Conservation (phyloP, 1,140 invertebrate species). For the Gryllus bimaculatus region DNA sequence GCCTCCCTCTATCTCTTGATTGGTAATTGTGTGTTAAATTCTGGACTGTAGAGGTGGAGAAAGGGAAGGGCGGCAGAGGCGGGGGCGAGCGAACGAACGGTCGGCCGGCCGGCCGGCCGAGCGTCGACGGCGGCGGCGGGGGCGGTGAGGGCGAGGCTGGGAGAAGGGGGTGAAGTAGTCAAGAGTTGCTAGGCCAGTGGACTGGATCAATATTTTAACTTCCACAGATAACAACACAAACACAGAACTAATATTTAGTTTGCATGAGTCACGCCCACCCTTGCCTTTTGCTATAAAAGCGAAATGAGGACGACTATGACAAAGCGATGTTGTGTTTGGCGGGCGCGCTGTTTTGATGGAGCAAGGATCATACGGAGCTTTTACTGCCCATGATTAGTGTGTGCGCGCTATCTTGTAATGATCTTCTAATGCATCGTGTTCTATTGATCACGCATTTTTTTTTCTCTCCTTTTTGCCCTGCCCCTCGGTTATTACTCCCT, state of each 20-base stretch:
- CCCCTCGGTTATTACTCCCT: not conserved
- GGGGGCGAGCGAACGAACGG: not conserved
- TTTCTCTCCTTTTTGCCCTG: not conserved
- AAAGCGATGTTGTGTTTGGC: constrained; percentile 3
- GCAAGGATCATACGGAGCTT: not conserved
- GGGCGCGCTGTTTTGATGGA: not conserved
- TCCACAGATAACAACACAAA: constrained; percentile 24
- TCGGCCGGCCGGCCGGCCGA: not conserved
- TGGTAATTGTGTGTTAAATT: constrained; percentile 22
- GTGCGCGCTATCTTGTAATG: not conserved
- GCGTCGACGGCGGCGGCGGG: not conserved
- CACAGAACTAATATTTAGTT: constrained; percentile 24
- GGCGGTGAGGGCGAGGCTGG: not conserved
- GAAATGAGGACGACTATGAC: not conserved
- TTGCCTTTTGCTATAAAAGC: constrained; percentile 10
- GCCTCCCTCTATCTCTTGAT: constrained; percentile 19
- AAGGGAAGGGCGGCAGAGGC: not conserved
- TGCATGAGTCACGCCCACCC: constrained; percentile 22
- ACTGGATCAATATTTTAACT: constrained; percentile 24
- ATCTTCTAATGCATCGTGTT: not conserved
- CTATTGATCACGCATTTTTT: not conserved
- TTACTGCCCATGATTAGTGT: not conserved
- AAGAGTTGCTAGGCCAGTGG: constrained; percentile 20
- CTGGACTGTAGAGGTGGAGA: constrained; percentile 16
- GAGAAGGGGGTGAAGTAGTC: constrained; percentile 10